A percentile compares a stretch with the other conserved stretches of the same genome.
These are phyloP conservation scores for Dryas iulia DNA, from an alignment of 1,140 invertebrate species.

Conservation along the genomic window DNA sequence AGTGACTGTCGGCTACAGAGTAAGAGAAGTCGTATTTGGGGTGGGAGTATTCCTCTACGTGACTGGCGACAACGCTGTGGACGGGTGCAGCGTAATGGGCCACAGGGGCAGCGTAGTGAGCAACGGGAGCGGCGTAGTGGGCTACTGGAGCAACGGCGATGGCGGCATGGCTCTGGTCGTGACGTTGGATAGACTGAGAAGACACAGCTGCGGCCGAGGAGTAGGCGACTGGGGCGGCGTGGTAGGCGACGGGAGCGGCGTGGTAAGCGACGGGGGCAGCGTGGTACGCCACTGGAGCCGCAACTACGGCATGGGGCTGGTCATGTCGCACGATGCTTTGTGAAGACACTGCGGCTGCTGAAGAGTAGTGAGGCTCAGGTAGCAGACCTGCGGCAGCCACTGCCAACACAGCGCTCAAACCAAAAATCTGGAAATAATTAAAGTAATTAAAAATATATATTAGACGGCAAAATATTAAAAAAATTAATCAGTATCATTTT, in stretches of 20 bases:
- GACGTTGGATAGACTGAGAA: constrained; percentile 55
- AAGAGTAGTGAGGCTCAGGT: constrained; percentile 37
- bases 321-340: constrained; percentile 48
- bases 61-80: constrained; percentile 12
- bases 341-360: constrained; percentile 41
- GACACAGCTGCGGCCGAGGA: constrained; percentile 24
- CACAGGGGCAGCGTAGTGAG: constrained; percentile 61
- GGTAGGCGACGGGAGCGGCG: constrained; percentile 37
- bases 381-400: constrained; percentile 50
- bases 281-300: constrained; percentile 36
- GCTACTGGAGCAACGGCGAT: constrained; percentile 27
- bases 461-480: too few relatives aligned
- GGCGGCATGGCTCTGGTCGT: constrained; percentile 34
- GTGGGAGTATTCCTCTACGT: too few relatives aligned
- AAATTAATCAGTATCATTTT: neutral
- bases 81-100: constrained; percentile 69
- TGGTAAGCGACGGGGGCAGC: constrained; percentile 38
- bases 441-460: too few relatives aligned
- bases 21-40: too few relatives aligned
- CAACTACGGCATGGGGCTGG: constrained; percentile 22
- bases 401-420: constrained; percentile 45
- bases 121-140: constrained; percentile 50
- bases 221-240: too few relatives aligned
- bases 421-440: constrained; percentile 46
- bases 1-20: constrained; percentile 76